Evolutionary conservation across 2,888 invertebrate species (phyloP).

Genomic region (Acronicta psi): DNA sequence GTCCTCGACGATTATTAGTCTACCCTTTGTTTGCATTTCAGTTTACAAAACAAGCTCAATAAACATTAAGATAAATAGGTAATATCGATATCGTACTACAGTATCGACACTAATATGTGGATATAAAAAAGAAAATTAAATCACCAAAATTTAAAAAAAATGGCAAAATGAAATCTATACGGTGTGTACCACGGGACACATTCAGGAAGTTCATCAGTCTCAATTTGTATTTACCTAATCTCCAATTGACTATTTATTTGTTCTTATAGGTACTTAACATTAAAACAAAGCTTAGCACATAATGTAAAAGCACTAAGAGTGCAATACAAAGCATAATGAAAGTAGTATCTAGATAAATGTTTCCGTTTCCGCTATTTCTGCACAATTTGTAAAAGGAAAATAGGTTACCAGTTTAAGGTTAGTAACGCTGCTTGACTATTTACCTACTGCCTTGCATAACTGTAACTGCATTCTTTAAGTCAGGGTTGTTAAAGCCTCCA

Average conservation of each 20-base stretch:
- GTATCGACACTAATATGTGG: too few relatives aligned
- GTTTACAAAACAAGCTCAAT: constrained; percentile 26
- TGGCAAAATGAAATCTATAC: too few relatives aligned
- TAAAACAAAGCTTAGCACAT: constrained; percentile 6
- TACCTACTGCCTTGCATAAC: constrained; percentile 7
- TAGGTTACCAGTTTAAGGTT: constrained; percentile 50
- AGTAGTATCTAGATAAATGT: constrained; percentile 29
- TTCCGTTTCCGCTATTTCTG: constrained; percentile 33
- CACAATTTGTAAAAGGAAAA: constrained; percentile 37
- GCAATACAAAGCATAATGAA: constrained; percentile 11
- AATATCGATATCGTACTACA: constrained; percentile 6
- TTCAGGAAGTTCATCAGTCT: too few relatives aligned
- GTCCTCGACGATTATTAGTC: constrained; percentile 53
- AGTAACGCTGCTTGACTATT: constrained; percentile 26
- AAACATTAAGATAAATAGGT: neutral
- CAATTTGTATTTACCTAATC: too few relatives aligned
- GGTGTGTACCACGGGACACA: too few relatives aligned
- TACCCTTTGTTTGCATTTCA: constrained; percentile 48
- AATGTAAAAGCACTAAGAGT: neutral
- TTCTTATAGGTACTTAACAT: too few relatives aligned
- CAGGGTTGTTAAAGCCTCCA: too few relatives aligned
- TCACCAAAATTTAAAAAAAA: too few relatives aligned
- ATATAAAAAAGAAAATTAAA: too few relatives aligned
- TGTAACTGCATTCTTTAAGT: too few relatives aligned
- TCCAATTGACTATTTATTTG: too few relatives aligned